Base-by-base conservation (phyloP, 2,113 vertebrate genomes). In the Pontoporia blainvillei region DNA sequence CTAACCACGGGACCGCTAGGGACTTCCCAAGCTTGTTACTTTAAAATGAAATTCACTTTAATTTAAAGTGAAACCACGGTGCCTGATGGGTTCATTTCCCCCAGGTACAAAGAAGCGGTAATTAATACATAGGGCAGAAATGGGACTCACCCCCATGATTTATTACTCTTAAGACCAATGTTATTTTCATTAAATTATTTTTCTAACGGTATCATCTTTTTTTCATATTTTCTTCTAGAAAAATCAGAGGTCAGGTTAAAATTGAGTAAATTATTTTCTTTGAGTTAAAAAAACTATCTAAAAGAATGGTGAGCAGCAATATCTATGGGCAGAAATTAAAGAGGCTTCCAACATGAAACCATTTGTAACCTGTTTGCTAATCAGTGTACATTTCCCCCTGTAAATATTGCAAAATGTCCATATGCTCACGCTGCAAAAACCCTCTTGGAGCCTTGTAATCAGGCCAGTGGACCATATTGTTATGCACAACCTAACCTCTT, bases 381-480 rank as follows among this genome's bases (percentile, higher is more conserved):
- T 84, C 72, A 83, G 66, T 6, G 6, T 92, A 83, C 44, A 95
- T 95, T 97, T 97, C 18, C 29, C 36, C 72, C 39, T 88, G 76
- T 93, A 96, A 97, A 97, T 96, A 95, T 93, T 96, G 85, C 91
- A 96, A 98, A 97, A 95, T 54, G 78, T 25, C 95, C 97, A 96
- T 97, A 97, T 97, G 97, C 11, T 98, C 94, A 44, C 71, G 78
- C 86, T 93, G 93, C 85, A 94, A 72, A 93, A 93, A 64, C 86
- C 29, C 88, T 92, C 76, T 89, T 93, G 89, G 91, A 96, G 67
- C 36, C 91, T 94, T 97, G 95, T 96, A 96, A 95, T 83, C 85
- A 97, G 88, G 96, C 96, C 97, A 97, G 88, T 79, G 78, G 93
- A 97, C 94, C 96, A 97, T 96, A 96, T 89, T 98, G 95, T 88